Evolutionary conservation across 2,797 vertebrate species (phyloP).

Genomic region (Basileuterus tristriatus): DNA sequence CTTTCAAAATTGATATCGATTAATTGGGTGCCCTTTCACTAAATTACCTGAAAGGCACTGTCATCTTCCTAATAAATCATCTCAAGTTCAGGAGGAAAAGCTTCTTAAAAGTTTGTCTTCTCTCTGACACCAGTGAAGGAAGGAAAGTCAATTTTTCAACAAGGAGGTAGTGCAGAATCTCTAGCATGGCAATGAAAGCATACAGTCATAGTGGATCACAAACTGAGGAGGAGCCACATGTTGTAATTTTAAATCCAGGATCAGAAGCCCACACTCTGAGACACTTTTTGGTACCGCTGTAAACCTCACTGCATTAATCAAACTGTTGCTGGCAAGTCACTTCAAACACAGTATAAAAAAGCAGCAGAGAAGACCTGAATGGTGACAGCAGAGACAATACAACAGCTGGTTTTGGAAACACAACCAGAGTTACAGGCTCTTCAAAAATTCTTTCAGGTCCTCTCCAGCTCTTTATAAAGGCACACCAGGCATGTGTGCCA

Average conservation of each 20-base stretch:
- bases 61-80: neutral
- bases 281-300: neutral
- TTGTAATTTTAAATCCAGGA: neutral
- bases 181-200: neutral
- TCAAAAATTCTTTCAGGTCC: neutral
- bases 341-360: neutral
- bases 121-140: neutral
- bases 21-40: neutral
- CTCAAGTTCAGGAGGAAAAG: neutral
- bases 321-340: neutral
- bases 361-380: neutral
- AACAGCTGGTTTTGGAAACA: neutral
- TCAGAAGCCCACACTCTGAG: neutral
- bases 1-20: neutral
- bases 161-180: neutral
- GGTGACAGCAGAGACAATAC: neutral
- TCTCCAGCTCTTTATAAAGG: neutral
- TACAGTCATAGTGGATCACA: rapidly evolving
- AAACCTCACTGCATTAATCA: neutral
- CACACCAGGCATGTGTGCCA: neutral
- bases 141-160: neutral
- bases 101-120: neutral
- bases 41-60: neutral
- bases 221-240: neutral
- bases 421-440: neutral